Percentiles rank a stretch among this genome's conserved stretches.
These are phyloP conservation scores for Caenorhabditis sp. DNA, from an alignment of 2,888 invertebrate genomes.

Conservation along the genomic window DNA sequence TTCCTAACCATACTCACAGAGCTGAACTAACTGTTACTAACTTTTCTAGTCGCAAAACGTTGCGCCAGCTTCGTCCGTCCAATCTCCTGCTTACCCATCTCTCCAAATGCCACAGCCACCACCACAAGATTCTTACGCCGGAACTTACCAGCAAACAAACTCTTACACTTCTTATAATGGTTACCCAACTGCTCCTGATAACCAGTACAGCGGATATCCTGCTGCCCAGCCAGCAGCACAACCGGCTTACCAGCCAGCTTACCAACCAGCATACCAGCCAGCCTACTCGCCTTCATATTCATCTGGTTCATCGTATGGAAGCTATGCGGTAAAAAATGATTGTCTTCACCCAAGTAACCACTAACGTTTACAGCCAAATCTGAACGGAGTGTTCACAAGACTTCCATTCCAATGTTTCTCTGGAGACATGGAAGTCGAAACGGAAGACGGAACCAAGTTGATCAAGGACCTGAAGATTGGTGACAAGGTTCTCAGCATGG, in stretches of 20 bases:
- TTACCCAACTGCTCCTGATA: slow-evolving; percentile 38
- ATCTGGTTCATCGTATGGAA: not conserved
- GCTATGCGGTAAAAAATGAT: slow-evolving; percentile 16
- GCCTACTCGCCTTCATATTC: slow-evolving; percentile 41
- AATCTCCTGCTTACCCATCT: slow-evolving; percentile 38
- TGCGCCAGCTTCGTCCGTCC: slow-evolving; percentile 50
- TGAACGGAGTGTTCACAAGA: slow-evolving; percentile 70
- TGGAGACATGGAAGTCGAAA: slow-evolving; percentile 78
- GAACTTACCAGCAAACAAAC: slow-evolving; percentile 29
- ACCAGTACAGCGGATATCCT: slow-evolving; percentile 59
- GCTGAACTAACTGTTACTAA: slow-evolving; percentile 36
- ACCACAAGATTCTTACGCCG: slow-evolving; percentile 36
- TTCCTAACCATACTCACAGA: slow-evolving; percentile 9
- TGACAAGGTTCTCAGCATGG: slow-evolving; percentile 79
- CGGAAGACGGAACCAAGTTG: slow-evolving; percentile 73
- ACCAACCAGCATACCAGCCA: slow-evolving; percentile 60
- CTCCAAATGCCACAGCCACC: slow-evolving; percentile 55
- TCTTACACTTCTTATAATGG: slow-evolving; percentile 23
- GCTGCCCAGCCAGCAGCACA: slow-evolving; percentile 52
- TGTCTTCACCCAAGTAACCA: not conserved
- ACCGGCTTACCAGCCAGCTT: slow-evolving; percentile 60
- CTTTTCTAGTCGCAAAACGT: slow-evolving; percentile 61
- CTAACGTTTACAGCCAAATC: slow-evolving; percentile 45
- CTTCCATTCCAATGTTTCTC: slow-evolving; percentile 79
- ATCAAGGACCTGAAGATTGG: slow-evolving; percentile 79